Base-by-base conservation (phyloP, 2,113 vertebrate species). In the Ctenomys sociabilis region DNA sequence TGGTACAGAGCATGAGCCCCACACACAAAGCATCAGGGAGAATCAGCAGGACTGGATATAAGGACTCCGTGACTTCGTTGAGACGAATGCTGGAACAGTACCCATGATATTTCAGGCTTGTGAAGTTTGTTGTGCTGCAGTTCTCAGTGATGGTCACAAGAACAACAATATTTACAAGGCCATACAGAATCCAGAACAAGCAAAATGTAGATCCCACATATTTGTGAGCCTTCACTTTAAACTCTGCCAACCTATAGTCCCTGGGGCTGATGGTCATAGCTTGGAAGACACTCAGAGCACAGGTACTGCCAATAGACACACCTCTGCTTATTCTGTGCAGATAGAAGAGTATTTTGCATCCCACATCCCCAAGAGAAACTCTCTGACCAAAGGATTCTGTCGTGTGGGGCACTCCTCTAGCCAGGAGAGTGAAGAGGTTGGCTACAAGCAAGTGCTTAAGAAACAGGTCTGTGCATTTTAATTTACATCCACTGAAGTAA, bases 221-320 rank as follows among this genome's bases (percentile, higher is more conserved):
- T 5, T 30, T 85, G n/a, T 12, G 37, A 22, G 11, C 21, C 57
- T 78, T 90, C 1, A 1, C 2, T 52, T 66, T 84, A 6, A 94
- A 21, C 5, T 66, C 8, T 66, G 59, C 17, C 45, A 21, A n/a
- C 26, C 22, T 84, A 30, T n/a, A 40, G 9, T 30, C 10, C 10
- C 43, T 21, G 30, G 28, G 9, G 10, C 28, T 77, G n/a, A 85
- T 75, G 8, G 1, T 22, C 0, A 77, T 84, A 22, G 28, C 68
- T n/a, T 66, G 68, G 22, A 85, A 77, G 70, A 84, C 22, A 43
- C 93, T 90, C 45, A 90, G 22, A 57, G 75, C 30, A 37, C 64
- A 81, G 7, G 78, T 93, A 17, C 28, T 85, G 28, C 70, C 19
- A 12, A 49, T 64, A 22, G 72, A 43, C 35, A 68, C 3, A 4